Percentiles rank a stretch among this genome's conserved stretches.
phyloP scores from a whole-genome alignment of 2,113 vertebrate species.

The Dromiciops gliroides region DNA sequence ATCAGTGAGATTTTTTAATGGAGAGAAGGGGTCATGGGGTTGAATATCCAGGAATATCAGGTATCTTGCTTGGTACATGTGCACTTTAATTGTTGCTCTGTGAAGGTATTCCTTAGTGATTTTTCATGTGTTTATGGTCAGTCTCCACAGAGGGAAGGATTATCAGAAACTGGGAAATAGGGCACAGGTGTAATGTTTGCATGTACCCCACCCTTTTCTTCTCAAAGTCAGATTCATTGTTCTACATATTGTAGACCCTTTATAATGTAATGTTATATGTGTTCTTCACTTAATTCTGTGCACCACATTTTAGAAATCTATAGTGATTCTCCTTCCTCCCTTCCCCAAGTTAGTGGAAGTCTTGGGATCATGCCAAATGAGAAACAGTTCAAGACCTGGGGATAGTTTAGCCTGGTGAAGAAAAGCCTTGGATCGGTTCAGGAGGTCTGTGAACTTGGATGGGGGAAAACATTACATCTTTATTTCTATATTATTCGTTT shows the following conservation, averaged over 20 bases:
- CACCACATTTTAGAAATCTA: neutral
- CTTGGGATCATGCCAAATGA: neutral
- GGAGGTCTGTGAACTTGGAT: neutral
- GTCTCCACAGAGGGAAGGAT: neutral
- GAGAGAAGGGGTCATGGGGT: neutral
- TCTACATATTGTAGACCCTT: neutral
- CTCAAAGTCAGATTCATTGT: neutral
- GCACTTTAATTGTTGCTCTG: neutral
- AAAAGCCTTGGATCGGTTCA: neutral
- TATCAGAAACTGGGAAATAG: neutral
- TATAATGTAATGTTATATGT: neutral
- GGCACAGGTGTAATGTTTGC: neutral
- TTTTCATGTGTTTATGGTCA: neutral
- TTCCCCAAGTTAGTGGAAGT: neutral
- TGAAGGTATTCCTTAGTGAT: neutral
- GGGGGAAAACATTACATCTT: neutral
- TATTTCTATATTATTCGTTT: neutral
- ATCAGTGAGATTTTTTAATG: neutral
- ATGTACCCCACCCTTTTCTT: neutral
- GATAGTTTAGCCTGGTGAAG: neutral
- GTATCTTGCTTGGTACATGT: neutral
- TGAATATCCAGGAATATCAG: conserved; percentile 10
- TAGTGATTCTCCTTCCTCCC: neutral
- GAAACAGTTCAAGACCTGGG: neutral
- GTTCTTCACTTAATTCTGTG: neutral